Base-by-base conservation (phyloP, 2,888 invertebrate species). In the Apamea monoglypha region DNA sequence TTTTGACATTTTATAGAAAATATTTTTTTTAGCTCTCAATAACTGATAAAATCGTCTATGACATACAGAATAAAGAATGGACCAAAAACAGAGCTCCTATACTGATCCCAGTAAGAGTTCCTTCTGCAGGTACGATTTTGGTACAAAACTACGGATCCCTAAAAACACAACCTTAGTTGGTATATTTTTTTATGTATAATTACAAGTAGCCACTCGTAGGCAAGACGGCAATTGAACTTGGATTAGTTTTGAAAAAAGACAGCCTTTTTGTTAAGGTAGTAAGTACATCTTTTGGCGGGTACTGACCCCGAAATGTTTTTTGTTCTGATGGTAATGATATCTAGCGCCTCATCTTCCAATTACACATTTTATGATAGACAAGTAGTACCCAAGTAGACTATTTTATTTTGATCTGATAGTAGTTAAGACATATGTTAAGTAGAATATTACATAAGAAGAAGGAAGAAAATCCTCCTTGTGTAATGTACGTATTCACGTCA, bases 401-500 rank as follows among this genome's bases (percentile, higher is more conserved):
- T 63, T 71, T 71, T 18, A 25, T 76, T 76, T 53, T 29, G 5
- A 63, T 74, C 10, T 29, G 18, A n/a, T 64, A 36, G 71, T 36
- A 66, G 14, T 47, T 50, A 36, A 21, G 63, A 18, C 53, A 44
- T 14, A 12, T 67, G 32, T 72, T n/a, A 10, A 36, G 44, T 63
- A 69, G 47, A 64, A 44, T 12, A 67, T 81, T 71, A 80, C 40
- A 69, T 61, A 80, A 76, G 44, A 66, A 77, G 66, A 53, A 75
- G 72, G 74, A 88, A 82, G 82, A 84, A 84, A 80, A 73, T 16
- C 69, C 10, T 66, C 25, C 77, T 75, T n/a, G 69, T 64, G 73
- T 71, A 85, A 76, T 36, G 59, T 53, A 71, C 36, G 36, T 68
- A 61, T 68, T 63, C 78, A 78, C 68, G 66, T 77, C 67, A 80